Evolutionary conservation across 1,140 invertebrate genomes (phyloP).

Genomic region (Gonioctena quinquepunctata): DNA sequence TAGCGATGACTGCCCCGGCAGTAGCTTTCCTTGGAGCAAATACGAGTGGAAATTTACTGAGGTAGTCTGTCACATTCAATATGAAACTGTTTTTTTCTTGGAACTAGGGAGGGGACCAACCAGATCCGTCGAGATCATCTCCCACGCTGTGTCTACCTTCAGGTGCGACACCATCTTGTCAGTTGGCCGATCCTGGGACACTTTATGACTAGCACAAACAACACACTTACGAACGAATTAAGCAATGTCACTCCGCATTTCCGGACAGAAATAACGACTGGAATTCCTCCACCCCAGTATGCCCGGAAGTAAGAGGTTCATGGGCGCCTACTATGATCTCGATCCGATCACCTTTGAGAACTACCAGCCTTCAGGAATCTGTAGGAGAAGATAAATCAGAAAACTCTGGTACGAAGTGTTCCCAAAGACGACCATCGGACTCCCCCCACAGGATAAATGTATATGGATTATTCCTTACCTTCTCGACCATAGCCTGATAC

Average conservation of each 20-base stretch:
- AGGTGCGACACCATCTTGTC: conserved; percentile 39
- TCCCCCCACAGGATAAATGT: conserved; percentile 4
- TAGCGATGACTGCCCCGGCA: conserved; percentile 15
- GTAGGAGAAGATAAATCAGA: neutral
- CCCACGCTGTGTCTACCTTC: conserved; percentile 34
- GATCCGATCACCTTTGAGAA: conserved; percentile 17
- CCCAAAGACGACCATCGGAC: neutral
- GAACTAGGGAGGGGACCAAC: conserved; percentile 47
- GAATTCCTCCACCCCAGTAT: conserved; percentile 33
- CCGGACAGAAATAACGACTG: conserved; percentile 44
- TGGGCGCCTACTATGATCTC: conserved; percentile 20
- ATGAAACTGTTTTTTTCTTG: conserved; percentile 41
- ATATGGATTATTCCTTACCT: neutral
- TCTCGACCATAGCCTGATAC: conserved; percentile 9
- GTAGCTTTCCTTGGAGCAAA: conserved; percentile 23
- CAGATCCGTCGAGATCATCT: conserved; percentile 40
- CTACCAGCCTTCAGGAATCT: conserved; percentile 29
- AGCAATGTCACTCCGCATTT: conserved; percentile 38
- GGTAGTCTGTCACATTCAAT: conserved; percentile 48
- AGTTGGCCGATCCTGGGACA: conserved; percentile 28
- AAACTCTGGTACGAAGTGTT: neutral
- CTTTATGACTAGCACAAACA: conserved; percentile 39
- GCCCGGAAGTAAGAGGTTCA: conserved; percentile 23
- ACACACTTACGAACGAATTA: conserved; percentile 38
- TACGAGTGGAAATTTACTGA: conserved; percentile 41